These are phyloP conservation scores for Coracias cyanogaster DNA, from an alignment of 2,797 vertebrate genomes.

Conservation along the genomic window DNA sequence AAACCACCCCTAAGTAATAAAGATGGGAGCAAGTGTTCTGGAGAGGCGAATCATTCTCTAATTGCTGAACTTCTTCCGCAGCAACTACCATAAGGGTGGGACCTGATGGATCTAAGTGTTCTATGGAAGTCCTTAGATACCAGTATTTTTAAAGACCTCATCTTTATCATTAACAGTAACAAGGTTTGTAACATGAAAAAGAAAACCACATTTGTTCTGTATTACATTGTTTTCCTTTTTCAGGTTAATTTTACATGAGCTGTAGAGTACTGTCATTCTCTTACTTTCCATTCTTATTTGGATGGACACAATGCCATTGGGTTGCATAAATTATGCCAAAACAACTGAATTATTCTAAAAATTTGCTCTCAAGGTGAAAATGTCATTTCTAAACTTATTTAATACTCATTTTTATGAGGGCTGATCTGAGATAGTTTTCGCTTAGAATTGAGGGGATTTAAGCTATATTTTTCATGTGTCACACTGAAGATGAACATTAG, in stretches of 20 bases:
- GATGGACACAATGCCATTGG: background rate
- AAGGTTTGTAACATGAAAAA: background rate
- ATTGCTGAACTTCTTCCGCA: background rate
- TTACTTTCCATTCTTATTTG: background rate
- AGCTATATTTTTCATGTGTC: background rate
- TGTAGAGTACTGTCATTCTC: background rate
- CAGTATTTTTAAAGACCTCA: background rate
- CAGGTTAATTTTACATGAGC: background rate
- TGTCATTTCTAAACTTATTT: background rate
- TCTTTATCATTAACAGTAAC: background rate
- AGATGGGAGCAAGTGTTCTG: background rate
- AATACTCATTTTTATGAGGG: background rate
- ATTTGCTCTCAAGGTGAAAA: background rate
- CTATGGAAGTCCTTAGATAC: background rate
- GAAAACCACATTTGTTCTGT: background rate
- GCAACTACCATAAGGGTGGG: background rate
- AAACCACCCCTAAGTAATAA: background rate
- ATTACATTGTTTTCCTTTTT: background rate
- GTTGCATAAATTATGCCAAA: background rate
- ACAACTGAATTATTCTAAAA: background rate
- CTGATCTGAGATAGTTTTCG: background rate
- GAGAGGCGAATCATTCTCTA: background rate
- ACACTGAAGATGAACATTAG: background rate
- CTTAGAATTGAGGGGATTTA: background rate
- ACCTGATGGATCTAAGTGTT: background rate